Percentiles rank a stretch among this genome's conserved stretches.
These are phyloP conservation scores for Astreopora myriophthalma DNA, from an alignment of 64 coral and sea anemone species.

Conservation along the genomic window DNA sequence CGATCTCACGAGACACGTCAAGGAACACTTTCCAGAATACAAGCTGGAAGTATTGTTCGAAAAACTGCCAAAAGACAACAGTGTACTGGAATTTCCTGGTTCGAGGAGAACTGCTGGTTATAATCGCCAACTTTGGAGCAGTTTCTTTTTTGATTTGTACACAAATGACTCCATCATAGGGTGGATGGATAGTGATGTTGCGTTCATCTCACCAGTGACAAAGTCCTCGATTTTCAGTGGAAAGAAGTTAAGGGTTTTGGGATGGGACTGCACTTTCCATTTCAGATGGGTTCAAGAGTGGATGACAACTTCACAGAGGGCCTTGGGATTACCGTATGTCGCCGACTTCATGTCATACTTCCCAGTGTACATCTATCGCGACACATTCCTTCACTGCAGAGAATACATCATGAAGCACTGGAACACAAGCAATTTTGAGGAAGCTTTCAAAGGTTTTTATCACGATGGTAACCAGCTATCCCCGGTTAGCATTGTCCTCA, in stretches of 20 bases:
- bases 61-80: constrained; percentile 8
- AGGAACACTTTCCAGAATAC: constrained; percentile 19
- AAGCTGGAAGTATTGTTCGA: constrained; percentile 39
- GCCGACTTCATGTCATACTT: constrained; percentile 68
- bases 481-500: constrained; percentile 34
- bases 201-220: constrained; percentile 27
- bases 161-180: constrained; percentile 51
- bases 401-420: constrained; percentile 22
- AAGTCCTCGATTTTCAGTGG: constrained; percentile 18
- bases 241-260: constrained; percentile 4
- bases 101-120: background rate
- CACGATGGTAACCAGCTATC: background rate
- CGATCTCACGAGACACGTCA: background rate
- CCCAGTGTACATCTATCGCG: constrained; percentile 58
- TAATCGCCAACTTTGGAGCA: constrained; percentile 71
- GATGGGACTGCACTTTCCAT: background rate
- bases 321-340: constrained; percentile 15
- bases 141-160: constrained; percentile 59
- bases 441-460: constrained; percentile 37
- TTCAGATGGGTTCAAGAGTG: background rate
- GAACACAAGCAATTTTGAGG: constrained; percentile 51
- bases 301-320: background rate
- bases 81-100: background rate
- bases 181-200: constrained; percentile 59
- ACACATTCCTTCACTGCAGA: constrained; percentile 53